Evolutionary conservation across 2,888 invertebrate species (phyloP).

Genomic region (Candidula unifasciata): DNA sequence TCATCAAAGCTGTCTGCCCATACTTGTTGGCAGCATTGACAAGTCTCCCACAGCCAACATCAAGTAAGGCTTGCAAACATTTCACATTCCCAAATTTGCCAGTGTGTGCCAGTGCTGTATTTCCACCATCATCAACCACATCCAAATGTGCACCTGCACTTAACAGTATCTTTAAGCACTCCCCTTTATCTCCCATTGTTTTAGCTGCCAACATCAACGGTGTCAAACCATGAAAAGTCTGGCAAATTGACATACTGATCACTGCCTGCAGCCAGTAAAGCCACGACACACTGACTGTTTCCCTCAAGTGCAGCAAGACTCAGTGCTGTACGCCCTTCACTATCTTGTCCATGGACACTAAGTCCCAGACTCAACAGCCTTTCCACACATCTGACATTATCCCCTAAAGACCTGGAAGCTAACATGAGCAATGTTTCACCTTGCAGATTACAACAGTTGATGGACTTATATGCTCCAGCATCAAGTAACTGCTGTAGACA

Average conservation of each 20-base stretch:
- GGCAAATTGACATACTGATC: background rate
- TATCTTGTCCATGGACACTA: background rate
- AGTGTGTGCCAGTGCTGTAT: background rate
- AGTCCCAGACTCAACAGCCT: background rate
- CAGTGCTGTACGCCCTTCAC: background rate
- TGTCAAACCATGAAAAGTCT: background rate
- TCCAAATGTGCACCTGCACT: background rate
- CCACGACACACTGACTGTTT: background rate
- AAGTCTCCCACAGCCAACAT: background rate
- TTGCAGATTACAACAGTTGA: background rate
- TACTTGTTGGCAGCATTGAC: background rate
- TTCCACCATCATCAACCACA: background rate
- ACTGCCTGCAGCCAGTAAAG: background rate
- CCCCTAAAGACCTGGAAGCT: background rate
- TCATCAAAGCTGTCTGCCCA: background rate
- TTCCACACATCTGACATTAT: background rate
- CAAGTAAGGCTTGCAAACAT: background rate
- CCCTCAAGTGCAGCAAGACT: background rate
- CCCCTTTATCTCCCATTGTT: background rate
- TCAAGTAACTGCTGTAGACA: background rate
- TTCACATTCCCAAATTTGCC: background rate
- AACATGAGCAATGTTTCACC: background rate
- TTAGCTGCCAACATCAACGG: background rate
- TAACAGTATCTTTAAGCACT: background rate
- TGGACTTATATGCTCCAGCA: background rate